These are phyloP conservation scores for Lagorchestes hirsutus DNA, from an alignment of 2,797 vertebrate genomes.

Conservation along the genomic window DNA sequence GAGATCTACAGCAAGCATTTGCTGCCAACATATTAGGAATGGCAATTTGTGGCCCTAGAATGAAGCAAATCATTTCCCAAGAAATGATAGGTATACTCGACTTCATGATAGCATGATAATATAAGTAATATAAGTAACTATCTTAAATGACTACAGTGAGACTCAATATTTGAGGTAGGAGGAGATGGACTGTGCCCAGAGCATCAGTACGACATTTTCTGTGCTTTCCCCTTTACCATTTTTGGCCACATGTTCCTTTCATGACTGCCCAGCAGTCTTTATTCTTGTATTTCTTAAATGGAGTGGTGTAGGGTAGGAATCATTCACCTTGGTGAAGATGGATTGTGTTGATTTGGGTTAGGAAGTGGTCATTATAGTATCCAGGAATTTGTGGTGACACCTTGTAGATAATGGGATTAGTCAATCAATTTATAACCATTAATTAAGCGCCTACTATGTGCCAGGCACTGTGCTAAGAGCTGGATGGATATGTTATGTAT, in stretches of 20 bases:
- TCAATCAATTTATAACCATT: neutral
- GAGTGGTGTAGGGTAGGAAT: neutral
- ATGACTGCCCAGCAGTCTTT: neutral
- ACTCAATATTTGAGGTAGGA: neutral
- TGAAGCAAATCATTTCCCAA: neutral
- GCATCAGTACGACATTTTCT: neutral
- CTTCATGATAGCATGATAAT: slow-evolving; percentile 10
- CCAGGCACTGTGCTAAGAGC: neutral
- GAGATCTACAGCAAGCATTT: neutral
- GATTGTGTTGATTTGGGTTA: neutral
- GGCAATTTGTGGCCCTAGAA: neutral
- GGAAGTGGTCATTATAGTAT: neutral
- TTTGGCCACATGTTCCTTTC: neutral
- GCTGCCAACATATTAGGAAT: neutral
- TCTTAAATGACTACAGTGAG: neutral
- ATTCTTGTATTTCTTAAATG: neutral
- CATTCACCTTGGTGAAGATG: neutral
- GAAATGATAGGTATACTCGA: neutral
- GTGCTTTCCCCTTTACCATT: neutral
- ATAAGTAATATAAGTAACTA: neutral
- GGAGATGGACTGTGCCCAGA: neutral
- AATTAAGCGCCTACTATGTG: neutral
- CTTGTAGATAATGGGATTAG: neutral
- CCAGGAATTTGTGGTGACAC: neutral
- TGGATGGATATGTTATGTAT: neutral